Evolutionary conservation across 2,888 invertebrate species (phyloP).

Genomic region (Acronicta psi): DNA sequence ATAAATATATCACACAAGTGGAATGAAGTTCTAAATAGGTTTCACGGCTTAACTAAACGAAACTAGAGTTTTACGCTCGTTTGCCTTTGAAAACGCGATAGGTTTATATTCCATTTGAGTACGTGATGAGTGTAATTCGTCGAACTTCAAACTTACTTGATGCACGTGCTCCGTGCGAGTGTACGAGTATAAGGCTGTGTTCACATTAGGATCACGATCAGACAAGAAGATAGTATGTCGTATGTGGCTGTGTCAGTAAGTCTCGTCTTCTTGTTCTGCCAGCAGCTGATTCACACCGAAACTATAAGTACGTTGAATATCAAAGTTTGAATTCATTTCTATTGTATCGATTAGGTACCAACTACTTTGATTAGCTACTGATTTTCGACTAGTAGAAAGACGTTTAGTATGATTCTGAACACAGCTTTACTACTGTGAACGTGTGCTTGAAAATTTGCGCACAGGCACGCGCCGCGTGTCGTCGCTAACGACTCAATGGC

Average conservation of each 20-base stretch:
- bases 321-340: too few species aligned
- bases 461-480: conserved; percentile 64
- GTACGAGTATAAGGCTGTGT: conserved; percentile 34
- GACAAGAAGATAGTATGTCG: too few species aligned
- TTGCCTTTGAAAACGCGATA: conserved; percentile 23
- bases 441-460: conserved; percentile 63
- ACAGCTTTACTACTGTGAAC: conserved; percentile 1
- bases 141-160: conserved; percentile 22
- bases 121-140: conserved; percentile 32
- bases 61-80: conserved; percentile 34
- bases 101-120: conserved; percentile 20
- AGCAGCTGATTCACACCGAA: too few species aligned
- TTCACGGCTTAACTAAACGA: conserved; percentile 22
- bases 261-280: too few species aligned
- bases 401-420: not conserved
- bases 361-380: too few species aligned
- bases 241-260: too few species aligned
- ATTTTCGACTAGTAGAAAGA: too few species aligned
- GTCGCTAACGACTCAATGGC: conserved; percentile 64
- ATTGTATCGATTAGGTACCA: too few species aligned
- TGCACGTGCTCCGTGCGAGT: conserved; percentile 47
- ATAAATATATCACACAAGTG: conserved; percentile 16
- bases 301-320: too few species aligned
- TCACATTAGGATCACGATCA: not conserved
- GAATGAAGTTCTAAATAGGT: conserved; percentile 28